Percentiles rank a stretch among this genome's conserved stretches.
Evolutionary conservation across 2,113 vertebrate species (phyloP).

Genomic region (Tringa solitaria): DNA sequence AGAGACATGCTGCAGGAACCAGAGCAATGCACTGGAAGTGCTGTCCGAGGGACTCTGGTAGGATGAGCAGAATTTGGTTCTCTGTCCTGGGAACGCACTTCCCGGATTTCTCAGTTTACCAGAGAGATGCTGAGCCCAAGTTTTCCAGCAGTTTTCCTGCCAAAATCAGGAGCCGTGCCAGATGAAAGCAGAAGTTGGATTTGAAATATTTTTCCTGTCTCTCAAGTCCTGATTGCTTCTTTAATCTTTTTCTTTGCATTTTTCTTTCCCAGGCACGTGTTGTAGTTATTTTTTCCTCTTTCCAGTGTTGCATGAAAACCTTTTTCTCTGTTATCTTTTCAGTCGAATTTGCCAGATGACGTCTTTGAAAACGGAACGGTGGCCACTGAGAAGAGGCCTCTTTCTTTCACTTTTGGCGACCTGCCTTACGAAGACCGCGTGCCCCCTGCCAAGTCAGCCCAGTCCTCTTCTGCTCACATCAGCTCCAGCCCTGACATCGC

Average conservation of each 20-base stretch:
- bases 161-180: neutral
- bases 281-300: neutral
- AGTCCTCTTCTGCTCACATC: conserved; percentile 3
- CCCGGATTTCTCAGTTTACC: neutral
- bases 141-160: neutral
- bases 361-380: conserved; percentile 84
- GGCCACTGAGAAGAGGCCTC: conserved; percentile 80
- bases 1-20: neutral
- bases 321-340: conserved; percentile 19
- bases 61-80: neutral
- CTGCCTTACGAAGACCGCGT: conserved; percentile 72
- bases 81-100: neutral
- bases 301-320: neutral
- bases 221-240: neutral
- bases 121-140: neutral
- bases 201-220: neutral
- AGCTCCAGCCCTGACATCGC: conserved; percentile 88
- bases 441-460: conserved; percentile 28
- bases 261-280: neutral
- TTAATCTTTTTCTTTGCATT: neutral
- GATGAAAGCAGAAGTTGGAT: neutral
- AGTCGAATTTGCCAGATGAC: conserved; percentile 90
- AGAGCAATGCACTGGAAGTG: neutral
- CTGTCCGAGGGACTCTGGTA: neutral
- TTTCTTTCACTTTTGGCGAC: conserved; percentile 90